Evolutionary conservation across 2,888 invertebrate species (phyloP), one percentile per base, ranked within the genome.

Genomic region (Drosophila anceps): DNA sequence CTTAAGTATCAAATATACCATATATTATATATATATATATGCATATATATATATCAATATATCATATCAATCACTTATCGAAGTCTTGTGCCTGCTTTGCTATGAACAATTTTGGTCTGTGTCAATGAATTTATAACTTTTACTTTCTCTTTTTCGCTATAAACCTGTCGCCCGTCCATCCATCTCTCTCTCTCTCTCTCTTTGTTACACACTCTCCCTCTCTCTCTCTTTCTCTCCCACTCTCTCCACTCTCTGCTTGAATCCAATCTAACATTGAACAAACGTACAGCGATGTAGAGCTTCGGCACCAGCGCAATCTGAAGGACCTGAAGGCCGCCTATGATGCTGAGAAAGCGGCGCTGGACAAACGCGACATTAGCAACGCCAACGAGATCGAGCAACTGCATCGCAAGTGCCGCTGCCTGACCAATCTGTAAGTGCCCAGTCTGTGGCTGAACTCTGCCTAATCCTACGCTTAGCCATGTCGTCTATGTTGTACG

Each of bases 391-490:
- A 94, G 81, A 94, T 94, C 68, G 94, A 94, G 82, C 94, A 94
- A 81, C 91, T 94, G 75, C 94, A 94, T 82, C 92, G 94, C 74
- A 94, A 94, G 82, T 94, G 94, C 84, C 93, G 93, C 78, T 94
- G 94, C 82, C 91, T 94, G 67, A 94, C 94, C 27, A 94, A 94
- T 92, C 88, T 94, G 94, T 94, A 93, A 94, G 94, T 93, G 51
- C 13, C 12, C 10, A n/a, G 15, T 37, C 29, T 13, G 48, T n/a
- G n/a, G n/a, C n/a, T n/a, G n/a, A n/a, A n/a, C n/a, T n/a, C n/a
- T n/a, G n/a, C n/a, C 48, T 12, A 39, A n/a, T n/a, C 48, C 55
- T 48, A 55, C 39, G 86, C 86, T 81, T 86, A 63, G 79, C 84
- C 79, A 59, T 84, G 84, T 84, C 59, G 81, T 86, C 58, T 61